Evolutionary conservation across 2,888 invertebrate genomes (phyloP), one percentile per base, ranked within the genome.

Genomic region (Catocala nupta): DNA sequence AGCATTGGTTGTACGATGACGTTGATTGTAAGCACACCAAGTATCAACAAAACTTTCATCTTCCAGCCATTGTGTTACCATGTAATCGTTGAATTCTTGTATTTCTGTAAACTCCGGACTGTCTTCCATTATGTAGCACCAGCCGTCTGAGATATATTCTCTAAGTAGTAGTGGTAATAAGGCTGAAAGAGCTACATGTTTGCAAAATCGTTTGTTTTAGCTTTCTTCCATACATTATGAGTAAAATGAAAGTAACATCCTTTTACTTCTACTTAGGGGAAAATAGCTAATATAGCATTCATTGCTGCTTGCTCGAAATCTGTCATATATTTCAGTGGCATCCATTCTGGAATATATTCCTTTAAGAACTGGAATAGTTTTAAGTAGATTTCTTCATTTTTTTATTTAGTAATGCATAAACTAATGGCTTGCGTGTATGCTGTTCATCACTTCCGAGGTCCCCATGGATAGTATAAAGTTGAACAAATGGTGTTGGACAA

Each of bases 211-310:
- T 55, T 52, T 47, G 51, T 55, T 53, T 63, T 63, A 50, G 59
- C 66, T 61, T 65, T 65, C 45, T 65, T 56, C 63, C 56, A 67
- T 34, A 67, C 56, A 56, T 56, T 57, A 49, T 63, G 51, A 16
- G 57, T 47, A 43, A 39, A 67, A 59, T 67, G 57, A 53, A 59
- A 57, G 56, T 59, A 59, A 16, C 59, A 63, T 9, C 63, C 58
- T 51, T 63, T 63, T 12, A 55, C 45, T 11, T 39, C 55, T 42
- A 63, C 47, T 25, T 33, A 50, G 4, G 63, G 59, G 25, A 63
- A 63, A 11, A 59, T 39, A 47, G 42, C 34, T 55, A 44, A 33
- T 36, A 63, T 52, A 16, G 65, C 65, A 12, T 62, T 62, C 55
- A 59, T 62, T 39, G 58, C 58, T 4, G 62, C 61, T 51, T 43